Conservation (phyloP, 2,113 vertebrate species). For the Rhadina sibilatrix region DNA sequence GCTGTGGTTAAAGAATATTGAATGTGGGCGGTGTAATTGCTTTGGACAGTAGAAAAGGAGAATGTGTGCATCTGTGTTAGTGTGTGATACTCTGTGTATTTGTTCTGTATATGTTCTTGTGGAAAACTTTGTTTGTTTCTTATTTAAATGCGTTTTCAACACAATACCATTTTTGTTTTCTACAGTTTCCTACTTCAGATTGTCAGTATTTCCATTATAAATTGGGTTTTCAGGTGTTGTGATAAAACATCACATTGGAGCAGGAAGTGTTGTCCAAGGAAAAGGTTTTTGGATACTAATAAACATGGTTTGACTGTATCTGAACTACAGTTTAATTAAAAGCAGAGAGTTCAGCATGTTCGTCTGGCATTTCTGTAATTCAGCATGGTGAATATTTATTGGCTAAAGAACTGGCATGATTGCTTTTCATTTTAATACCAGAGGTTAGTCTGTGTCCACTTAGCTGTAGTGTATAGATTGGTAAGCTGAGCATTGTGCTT, state of each 20-base stretch:
- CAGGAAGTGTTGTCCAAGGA: neutral
- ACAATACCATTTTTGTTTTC: neutral
- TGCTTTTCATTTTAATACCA: neutral
- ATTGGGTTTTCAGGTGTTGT: neutral
- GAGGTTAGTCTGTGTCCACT: neutral
- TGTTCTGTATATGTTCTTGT: neutral
- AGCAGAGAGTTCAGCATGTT: neutral
- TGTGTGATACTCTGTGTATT: neutral
- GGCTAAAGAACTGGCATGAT: neutral
- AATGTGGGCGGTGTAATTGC: slow-evolving; percentile 70
- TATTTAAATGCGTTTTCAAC: neutral
- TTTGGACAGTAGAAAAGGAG: slow-evolving; percentile 44
- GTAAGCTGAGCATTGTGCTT: neutral
- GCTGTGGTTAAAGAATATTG: slow-evolving; percentile 72
- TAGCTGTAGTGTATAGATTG: neutral
- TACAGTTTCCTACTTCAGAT: neutral
- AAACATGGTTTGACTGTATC: neutral
- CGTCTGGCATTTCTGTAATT: neutral
- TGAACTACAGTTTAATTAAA: slow-evolving; percentile 2
- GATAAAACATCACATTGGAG: neutral
- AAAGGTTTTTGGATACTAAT: neutral
- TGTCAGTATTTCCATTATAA: slow-evolving; percentile 4
- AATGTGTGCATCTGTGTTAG: slow-evolving; percentile 29
- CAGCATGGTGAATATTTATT: neutral
- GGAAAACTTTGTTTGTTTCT: slow-evolving; percentile 20